phyloP scores from a whole-genome alignment of 2,888 invertebrate genomes.

The Caenorhabditis angaria region DNA sequence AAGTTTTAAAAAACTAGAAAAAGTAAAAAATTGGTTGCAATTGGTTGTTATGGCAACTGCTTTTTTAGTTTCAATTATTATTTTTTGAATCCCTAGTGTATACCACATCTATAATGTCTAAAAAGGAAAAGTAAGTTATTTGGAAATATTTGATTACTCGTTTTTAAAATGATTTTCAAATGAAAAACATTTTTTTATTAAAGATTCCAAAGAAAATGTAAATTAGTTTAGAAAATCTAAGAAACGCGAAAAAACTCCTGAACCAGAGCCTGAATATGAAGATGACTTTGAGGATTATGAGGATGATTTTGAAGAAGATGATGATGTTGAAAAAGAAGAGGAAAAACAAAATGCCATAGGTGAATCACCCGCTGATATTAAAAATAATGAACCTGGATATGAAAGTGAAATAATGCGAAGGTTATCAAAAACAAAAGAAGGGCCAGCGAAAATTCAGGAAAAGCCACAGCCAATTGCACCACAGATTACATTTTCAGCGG shows the following conservation, averaged over 20 bases:
- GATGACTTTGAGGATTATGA: constrained; percentile 44
- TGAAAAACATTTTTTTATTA: background rate
- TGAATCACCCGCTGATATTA: background rate
- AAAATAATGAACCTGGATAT: background rate
- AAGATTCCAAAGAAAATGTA: background rate
- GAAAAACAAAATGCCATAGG: background rate
- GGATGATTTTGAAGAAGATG: constrained; percentile 35
- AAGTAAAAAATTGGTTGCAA: background rate
- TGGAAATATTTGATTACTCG: background rate
- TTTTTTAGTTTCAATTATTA: background rate
- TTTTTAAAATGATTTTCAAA: constrained; percentile 5
- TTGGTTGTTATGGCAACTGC: constrained; percentile 20
- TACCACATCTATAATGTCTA: constrained; percentile 20
- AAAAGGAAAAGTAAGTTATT: constrained; percentile 30
- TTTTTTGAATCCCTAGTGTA: constrained; percentile 13
- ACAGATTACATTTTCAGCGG: background rate
- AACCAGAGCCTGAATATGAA: constrained; percentile 21
- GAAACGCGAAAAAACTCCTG: constrained; percentile 18
- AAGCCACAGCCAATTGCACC: background rate
- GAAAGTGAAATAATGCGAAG: background rate
- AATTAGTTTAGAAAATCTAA: constrained; percentile 9
- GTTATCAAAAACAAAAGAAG: constrained; percentile 2
- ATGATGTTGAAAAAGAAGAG: constrained; percentile 13
- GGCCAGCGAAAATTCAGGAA: background rate
- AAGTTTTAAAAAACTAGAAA: background rate